Evolutionary conservation across 2,888 invertebrate species (phyloP), one percentile per base, ranked within the genome.

Genomic region (Ganaspis brasiliensis): DNA sequence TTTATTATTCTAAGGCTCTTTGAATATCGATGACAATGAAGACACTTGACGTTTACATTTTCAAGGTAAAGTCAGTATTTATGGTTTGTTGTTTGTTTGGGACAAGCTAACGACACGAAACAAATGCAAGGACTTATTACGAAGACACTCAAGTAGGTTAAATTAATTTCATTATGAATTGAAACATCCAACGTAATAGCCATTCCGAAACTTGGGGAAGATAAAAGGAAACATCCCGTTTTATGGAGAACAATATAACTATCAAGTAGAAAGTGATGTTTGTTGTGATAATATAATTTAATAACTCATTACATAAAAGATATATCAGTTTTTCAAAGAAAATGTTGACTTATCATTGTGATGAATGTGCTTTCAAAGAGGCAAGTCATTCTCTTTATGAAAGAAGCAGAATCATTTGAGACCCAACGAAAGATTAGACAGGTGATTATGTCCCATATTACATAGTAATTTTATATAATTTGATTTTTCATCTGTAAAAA

Each of bases 271-370:
- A 52, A 52, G 52, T 52, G 31, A 31, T 31, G 31, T 31, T 31
- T 31, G 19, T n/a, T 49, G 16, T 16, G 49, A 49, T 52, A 52
- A 52, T 9, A 52, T 52, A 52, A 52, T 49, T 49, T 52, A 52
- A 52, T 52, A 52, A 16, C 49, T 49, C n/a, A 49, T 49, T 49
- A 49, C 52, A 52, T 19, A 52, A 52, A 52, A 52, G 52, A 52
- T 52, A n/a, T 19, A 19, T 6, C 31, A 4, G 31, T 31, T 31
- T 52, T 52, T 52, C 16, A 52, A 52, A 19, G 52, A 52, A 52
- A 52, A 52, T 19, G 16, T 52, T 19, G 52, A 52, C 14, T 49
- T 49, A 49, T 49, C 52, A 52, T 52, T 52, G n/a, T 6, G 52
- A 52, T 52, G 52, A 52, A 52, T 52, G 49, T 49, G 19, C n/a